Evolutionary conservation across 2,888 invertebrate species (phyloP).

Genomic region (Leptopterna dolabrata): DNA sequence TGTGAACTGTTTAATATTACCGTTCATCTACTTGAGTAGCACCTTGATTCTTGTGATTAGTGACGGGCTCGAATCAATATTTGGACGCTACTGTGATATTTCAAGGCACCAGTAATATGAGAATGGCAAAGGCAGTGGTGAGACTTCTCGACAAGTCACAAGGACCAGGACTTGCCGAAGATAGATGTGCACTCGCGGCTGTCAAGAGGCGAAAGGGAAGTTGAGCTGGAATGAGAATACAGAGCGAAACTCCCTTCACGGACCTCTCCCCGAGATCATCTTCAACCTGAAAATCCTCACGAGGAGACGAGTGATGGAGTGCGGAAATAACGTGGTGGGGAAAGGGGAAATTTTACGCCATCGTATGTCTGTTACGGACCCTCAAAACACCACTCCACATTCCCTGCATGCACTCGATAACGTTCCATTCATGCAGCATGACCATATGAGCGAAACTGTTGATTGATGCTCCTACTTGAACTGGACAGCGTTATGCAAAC

Average conservation of each 20-base stretch:
- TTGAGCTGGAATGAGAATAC: neutral
- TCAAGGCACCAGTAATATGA: neutral
- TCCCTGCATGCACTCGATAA: neutral
- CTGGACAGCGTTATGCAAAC: too few relatives aligned
- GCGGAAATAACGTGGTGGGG: neutral
- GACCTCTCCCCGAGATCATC: neutral
- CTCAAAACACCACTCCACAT: neutral
- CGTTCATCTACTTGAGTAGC: too few relatives aligned
- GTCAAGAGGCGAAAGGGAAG: neutral
- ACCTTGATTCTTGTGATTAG: too few relatives aligned
- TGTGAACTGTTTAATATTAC: too few relatives aligned
- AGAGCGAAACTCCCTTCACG: neutral
- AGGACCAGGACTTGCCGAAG: neutral
- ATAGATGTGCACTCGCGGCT: conserved; percentile 1
- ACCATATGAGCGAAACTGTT: neutral
- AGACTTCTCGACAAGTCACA: neutral
- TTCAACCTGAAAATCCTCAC: neutral
- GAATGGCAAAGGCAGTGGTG: too few relatives aligned
- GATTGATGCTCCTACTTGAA: too few relatives aligned
- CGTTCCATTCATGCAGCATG: too few relatives aligned
- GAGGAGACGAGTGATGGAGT: neutral
- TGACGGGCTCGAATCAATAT: neutral
- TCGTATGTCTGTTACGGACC: neutral
- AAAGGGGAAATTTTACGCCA: neutral
- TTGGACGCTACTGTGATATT: neutral